Evolutionary conservation across 1,140 invertebrate genomes (phyloP).

Genomic region (Laupala kohalensis): DNA sequence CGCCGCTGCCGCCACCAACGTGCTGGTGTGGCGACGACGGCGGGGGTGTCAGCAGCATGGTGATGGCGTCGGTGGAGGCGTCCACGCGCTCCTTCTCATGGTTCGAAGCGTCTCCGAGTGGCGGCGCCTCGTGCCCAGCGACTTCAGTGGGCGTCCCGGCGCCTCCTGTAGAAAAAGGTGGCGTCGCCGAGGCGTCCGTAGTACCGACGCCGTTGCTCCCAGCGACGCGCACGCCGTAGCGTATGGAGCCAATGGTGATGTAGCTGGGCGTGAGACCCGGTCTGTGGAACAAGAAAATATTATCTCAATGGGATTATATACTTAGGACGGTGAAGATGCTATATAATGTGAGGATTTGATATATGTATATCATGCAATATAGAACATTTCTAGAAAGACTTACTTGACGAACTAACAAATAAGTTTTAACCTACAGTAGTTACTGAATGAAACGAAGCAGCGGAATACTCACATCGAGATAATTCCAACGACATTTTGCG

Average conservation of each 20-base stretch:
- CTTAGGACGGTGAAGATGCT: too few relatives aligned
- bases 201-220: background rate
- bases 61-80: conserved; percentile 1
- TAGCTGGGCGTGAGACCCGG: conserved; percentile 24
- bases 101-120: conserved; percentile 24
- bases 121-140: conserved; percentile 18
- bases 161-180: background rate
- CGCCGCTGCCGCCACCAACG: conserved; percentile 9
- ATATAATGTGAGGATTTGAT: too few relatives aligned
- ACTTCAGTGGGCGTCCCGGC: background rate
- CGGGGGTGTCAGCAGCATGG: background rate
- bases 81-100: conserved; percentile 4
- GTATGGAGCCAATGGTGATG: conserved; percentile 41
- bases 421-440: too few relatives aligned
- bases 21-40: background rate
- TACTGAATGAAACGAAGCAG: too few relatives aligned
- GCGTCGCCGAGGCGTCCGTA: background rate
- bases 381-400: too few relatives aligned
- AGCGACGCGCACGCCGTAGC: conserved; percentile 40
- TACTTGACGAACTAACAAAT: too few relatives aligned
- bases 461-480: too few relatives aligned
- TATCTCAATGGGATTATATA: too few relatives aligned
- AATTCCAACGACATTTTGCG: too few relatives aligned
- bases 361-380: too few relatives aligned
- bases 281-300: too few relatives aligned